Conservation (phyloP, 2,888 invertebrate genomes). For the Eretmocerus hayati region DNA sequence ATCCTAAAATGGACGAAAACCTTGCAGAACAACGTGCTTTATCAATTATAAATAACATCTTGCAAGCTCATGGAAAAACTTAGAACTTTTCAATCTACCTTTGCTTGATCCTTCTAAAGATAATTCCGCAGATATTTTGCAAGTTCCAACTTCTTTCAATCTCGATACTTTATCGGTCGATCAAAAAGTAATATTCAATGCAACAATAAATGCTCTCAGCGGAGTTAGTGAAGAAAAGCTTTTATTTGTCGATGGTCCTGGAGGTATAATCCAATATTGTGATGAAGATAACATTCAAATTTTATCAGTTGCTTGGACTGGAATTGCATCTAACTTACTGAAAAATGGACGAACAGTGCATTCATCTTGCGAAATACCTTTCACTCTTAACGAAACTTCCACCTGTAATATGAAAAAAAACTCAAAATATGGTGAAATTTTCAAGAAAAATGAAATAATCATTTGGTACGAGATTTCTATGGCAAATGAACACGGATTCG, state of each 20-base stretch:
- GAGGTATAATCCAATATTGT: background rate
- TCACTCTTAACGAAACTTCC: background rate
- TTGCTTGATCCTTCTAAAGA: background rate
- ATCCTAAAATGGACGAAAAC: constrained; percentile 4
- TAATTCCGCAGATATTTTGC: background rate
- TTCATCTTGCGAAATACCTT: background rate
- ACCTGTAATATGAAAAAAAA: background rate
- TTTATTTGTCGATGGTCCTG: background rate
- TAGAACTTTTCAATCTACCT: background rate
- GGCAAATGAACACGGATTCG: background rate
- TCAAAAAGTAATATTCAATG: background rate
- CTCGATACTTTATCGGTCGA: background rate
- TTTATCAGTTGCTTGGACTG: constrained; percentile 15
- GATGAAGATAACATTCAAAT: background rate
- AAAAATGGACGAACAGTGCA: constrained; percentile 3
- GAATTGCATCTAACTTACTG: constrained; percentile 15
- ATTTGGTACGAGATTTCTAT: background rate
- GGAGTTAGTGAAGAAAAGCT: background rate
- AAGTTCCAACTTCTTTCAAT: too few relatives aligned
- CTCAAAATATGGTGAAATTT: background rate
- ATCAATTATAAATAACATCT: background rate
- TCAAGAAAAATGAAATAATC: background rate
- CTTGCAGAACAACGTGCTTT: background rate
- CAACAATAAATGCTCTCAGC: background rate
- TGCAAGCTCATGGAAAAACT: background rate